Conservation (phyloP, 2,888 invertebrate genomes). For the Ormia ochracea region DNA sequence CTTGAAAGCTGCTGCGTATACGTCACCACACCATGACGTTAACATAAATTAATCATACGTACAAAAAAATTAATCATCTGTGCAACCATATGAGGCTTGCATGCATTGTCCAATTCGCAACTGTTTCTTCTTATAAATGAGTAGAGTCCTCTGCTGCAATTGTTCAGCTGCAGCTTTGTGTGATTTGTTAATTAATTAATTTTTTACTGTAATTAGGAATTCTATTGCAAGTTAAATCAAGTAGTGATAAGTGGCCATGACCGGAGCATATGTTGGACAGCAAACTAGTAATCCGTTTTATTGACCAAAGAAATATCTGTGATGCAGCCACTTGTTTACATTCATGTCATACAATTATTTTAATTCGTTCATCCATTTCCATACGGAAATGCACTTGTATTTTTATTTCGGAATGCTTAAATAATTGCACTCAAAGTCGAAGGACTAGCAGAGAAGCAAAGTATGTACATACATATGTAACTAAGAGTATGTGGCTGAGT, state of each 20-base stretch:
- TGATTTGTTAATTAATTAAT: too few relatives aligned
- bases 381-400: neutral
- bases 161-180: too few relatives aligned
- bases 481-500: conserved; percentile 4
- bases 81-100: too few relatives aligned
- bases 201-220: too few relatives aligned
- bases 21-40: too few relatives aligned
- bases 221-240: conserved; percentile 21
- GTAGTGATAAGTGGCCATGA: neutral
- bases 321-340: neutral
- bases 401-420: neutral
- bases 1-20: too few relatives aligned
- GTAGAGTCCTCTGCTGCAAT: too few relatives aligned
- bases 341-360: neutral
- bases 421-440: conserved; percentile 3
- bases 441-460: neutral
- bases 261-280: conserved; percentile 4
- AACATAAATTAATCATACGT: too few relatives aligned
- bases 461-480: neutral
- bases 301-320: neutral
- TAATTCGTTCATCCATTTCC: neutral
- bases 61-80: too few relatives aligned
- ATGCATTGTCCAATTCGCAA: too few relatives aligned
- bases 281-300: conserved; percentile 24
- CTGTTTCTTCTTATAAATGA: too few relatives aligned